Evolutionary conservation across 2,797 vertebrate genomes (phyloP).

Genomic region (Hafferia zeledoni): DNA sequence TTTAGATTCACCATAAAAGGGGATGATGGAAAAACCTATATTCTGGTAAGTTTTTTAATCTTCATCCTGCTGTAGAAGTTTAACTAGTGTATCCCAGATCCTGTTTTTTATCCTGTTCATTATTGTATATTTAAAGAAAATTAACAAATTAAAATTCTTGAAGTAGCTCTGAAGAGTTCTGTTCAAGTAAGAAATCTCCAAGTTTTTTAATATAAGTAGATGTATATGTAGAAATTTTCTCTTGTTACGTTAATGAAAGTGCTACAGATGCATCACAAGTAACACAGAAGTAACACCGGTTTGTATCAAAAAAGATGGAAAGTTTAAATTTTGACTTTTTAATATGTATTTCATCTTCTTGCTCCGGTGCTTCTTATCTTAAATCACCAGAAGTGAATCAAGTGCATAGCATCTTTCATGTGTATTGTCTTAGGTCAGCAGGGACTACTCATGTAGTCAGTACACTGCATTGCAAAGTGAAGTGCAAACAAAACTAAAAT

Average conservation of each 20-base stretch:
- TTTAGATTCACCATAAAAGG: conserved; percentile 91
- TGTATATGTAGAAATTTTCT: not conserved
- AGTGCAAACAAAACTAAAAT: conserved; percentile 40
- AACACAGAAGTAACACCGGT: not conserved
- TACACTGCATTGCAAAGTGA: not conserved
- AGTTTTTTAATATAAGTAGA: not conserved
- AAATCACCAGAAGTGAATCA: not conserved
- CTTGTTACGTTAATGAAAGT: not conserved
- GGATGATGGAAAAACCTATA: conserved; percentile 82
- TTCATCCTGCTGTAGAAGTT: not conserved
- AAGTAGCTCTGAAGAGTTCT: not conserved
- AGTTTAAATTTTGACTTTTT: not conserved
- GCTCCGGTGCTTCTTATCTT: not conserved
- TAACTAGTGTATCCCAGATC: not conserved
- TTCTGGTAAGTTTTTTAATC: conserved; percentile 85
- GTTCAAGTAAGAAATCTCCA: not conserved
- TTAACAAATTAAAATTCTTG: not conserved
- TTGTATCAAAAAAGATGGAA: not conserved
- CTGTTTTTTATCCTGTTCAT: not conserved
- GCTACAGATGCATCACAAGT: not conserved
- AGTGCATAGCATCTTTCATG: not conserved
- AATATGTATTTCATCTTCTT: not conserved
- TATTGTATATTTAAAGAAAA: not conserved
- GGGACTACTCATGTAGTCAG: not conserved
- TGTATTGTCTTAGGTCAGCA: not conserved